Conservation (phyloP, 2,797 vertebrate genomes). For the Pachyuromys duprasi region DNA sequence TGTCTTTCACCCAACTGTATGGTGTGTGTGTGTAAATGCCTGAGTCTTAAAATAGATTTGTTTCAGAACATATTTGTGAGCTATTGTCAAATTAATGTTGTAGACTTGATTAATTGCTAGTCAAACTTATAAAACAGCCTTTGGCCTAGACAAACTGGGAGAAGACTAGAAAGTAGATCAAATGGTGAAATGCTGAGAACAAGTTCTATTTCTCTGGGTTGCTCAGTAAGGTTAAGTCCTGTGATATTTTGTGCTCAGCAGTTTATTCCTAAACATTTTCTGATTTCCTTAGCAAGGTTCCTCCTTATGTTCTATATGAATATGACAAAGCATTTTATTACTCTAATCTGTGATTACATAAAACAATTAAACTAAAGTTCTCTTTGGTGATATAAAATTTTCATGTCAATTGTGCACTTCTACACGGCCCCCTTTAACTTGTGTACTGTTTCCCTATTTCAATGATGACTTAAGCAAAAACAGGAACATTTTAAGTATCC, state of each 20-base stretch:
- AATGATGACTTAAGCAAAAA: neutral
- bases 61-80: constrained; percentile 24
- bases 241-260: constrained; percentile 39
- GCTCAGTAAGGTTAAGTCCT: constrained; percentile 52
- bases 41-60: neutral
- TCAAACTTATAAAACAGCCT: constrained; percentile 40
- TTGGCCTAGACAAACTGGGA: neutral
- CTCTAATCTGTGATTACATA: constrained; percentile 8
- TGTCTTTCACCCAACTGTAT: constrained; percentile 12
- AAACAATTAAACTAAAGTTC: constrained; percentile 48
- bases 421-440: neutral
- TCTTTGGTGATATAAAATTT: neutral
- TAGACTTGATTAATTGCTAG: neutral
- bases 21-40: neutral
- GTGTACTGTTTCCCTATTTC: neutral
- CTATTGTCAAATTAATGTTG: neutral
- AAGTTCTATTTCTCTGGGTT: constrained; percentile 20
- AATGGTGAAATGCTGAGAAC: neutral
- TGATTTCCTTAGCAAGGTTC: neutral
- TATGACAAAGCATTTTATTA: constrained; percentile 28
- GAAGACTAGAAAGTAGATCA: neutral
- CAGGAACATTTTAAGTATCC: neutral
- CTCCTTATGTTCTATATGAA: neutral
- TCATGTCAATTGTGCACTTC: neutral
- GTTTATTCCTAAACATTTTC: constrained; percentile 31